phyloP scores from a whole-genome alignment of 2,797 vertebrate genomes.

The Poecile montanus region DNA sequence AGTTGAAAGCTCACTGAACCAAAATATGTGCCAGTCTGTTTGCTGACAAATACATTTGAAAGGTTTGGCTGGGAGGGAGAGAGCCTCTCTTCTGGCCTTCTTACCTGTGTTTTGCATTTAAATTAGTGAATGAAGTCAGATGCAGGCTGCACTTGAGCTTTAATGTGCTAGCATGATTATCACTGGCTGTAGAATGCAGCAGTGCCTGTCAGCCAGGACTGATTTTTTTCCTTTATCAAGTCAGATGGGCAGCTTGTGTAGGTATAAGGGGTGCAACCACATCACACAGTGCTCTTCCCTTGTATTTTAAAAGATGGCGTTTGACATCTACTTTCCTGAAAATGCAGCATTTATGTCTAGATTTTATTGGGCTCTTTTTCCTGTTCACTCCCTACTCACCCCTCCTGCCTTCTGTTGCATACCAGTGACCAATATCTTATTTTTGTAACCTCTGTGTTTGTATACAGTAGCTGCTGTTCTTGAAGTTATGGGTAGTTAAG shows the following conservation, averaged over 20 bases:
- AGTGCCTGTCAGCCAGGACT: fast-evolving
- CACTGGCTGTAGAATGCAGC: not conserved
- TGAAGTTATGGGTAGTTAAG: not conserved
- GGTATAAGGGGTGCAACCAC: not conserved
- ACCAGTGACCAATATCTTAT: not conserved
- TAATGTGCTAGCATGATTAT: not conserved
- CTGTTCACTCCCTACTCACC: not conserved
- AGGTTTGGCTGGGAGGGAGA: not conserved
- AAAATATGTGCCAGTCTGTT: not conserved
- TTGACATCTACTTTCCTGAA: not conserved
- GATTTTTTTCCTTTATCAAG: not conserved
- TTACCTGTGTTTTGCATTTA: not conserved
- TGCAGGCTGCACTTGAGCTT: not conserved
- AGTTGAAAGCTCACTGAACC: not conserved
- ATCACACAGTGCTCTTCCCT: not conserved
- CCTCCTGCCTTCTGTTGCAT: not conserved
- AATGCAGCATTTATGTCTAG: not conserved
- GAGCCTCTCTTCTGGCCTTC: not conserved
- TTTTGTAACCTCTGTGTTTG: not conserved
- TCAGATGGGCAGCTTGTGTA: not conserved
- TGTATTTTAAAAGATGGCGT: not conserved
- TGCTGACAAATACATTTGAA: not conserved
- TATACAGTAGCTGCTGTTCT: not conserved
- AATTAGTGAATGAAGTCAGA: not conserved
- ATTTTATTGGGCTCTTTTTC: not conserved